Percentiles rank a stretch among this genome's conserved stretches.
Evolutionary conservation across 2,113 vertebrate genomes (phyloP).

Genomic region (Oreochromis aureus): DNA sequence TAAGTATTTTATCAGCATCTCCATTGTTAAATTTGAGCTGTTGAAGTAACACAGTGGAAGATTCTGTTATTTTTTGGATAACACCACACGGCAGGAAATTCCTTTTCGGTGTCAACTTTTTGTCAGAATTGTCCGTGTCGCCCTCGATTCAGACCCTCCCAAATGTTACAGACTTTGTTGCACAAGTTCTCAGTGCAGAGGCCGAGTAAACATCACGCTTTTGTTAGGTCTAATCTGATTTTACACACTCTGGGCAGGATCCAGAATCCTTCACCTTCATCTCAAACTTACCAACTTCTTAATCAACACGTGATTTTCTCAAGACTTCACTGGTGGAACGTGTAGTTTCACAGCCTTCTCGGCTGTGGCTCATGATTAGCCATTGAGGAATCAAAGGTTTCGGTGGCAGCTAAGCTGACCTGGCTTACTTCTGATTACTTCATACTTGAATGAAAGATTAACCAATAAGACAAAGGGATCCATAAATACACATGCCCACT

Average conservation of each 20-base stretch:
- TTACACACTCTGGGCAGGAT: not conserved
- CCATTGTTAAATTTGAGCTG: constrained; percentile 55
- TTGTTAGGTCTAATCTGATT: not conserved
- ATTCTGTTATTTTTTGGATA: constrained; percentile 71
- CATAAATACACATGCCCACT: not conserved
- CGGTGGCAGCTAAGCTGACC: constrained; percentile 8
- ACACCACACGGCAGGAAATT: constrained; percentile 74
- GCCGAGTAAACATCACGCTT: not conserved
- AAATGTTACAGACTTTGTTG: not conserved
- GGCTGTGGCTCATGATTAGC: not conserved
- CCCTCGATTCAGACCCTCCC: not conserved
- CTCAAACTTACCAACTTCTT: not conserved
- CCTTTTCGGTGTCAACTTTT: constrained; percentile 46
- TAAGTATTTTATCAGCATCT: constrained; percentile 61
- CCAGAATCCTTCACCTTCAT: not conserved
- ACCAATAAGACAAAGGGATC: not conserved
- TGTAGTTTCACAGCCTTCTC: not conserved
- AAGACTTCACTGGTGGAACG: not conserved
- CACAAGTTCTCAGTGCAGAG: not conserved
- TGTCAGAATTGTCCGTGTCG: constrained; percentile 4
- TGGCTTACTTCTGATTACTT: constrained; percentile 29
- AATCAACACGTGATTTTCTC: not conserved
- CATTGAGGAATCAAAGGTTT: constrained; percentile 5
- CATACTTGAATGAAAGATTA: constrained; percentile 39
- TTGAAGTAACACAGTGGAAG: constrained; percentile 48